A percentile compares a stretch with the other conserved stretches of the same genome.
Conservation (phyloP, 2,797 vertebrate genomes). For the Syngnathus rostellatus region DNA sequence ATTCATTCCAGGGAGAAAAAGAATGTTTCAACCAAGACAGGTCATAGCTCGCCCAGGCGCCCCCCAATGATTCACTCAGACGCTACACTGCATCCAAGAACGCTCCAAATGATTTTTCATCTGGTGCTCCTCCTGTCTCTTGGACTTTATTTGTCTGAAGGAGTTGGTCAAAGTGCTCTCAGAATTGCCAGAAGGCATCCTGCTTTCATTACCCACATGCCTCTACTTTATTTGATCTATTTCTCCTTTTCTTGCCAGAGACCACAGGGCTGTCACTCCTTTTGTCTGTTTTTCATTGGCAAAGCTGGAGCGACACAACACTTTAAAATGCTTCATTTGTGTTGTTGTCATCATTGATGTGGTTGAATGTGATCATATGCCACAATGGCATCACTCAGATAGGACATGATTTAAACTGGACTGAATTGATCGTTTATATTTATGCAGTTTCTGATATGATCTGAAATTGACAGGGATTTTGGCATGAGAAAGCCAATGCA, state of each 20-base stretch:
- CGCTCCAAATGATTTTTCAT: slow-evolving; percentile 35
- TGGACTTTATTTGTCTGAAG: slow-evolving; percentile 3
- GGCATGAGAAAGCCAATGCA: background rate
- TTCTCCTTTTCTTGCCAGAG: slow-evolving; percentile 7
- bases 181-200: slow-evolving; percentile 22
- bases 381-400: background rate
- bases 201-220: slow-evolving; percentile 19
- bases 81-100: slow-evolving; percentile 25
- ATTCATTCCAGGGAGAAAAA: slow-evolving; percentile 13
- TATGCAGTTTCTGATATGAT: background rate
- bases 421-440: background rate
- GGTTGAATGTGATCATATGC: background rate
- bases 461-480: background rate
- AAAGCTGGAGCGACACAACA: slow-evolving; percentile 4
- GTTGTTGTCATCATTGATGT: background rate
- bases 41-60: slow-evolving; percentile 4
- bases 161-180: slow-evolving; percentile 9
- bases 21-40: background rate
- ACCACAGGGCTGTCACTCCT: slow-evolving; percentile 12
- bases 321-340: background rate
- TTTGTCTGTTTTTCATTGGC: slow-evolving; percentile 12
- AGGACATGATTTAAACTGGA: background rate
- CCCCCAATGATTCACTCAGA: background rate
- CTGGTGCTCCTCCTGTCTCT: slow-evolving; percentile 15
- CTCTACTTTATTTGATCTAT: slow-evolving; percentile 20